A percentile compares a stretch with the other conserved stretches of the same genome.
Conservation (phyloP, 2,888 invertebrate genomes). For the Eupsilia transversa region DNA sequence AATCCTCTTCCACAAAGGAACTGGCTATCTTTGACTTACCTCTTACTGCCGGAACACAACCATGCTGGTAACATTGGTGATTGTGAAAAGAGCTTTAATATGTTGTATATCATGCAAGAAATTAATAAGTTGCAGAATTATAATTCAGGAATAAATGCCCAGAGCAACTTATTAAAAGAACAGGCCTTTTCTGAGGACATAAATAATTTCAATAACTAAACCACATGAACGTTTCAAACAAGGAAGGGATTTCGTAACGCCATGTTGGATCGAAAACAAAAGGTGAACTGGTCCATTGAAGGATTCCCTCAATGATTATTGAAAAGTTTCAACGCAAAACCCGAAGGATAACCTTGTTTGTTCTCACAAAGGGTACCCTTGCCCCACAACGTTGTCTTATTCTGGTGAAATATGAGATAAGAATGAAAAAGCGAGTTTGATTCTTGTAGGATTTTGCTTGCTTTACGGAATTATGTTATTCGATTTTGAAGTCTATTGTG, state of each 20-base stretch:
- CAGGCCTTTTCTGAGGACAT: neutral
- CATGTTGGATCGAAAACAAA: slow-evolving; percentile 69
- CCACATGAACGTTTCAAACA: slow-evolving; percentile 19
- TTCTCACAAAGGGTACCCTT: slow-evolving; percentile 77
- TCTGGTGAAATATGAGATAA: slow-evolving; percentile 78
- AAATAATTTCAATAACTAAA: slow-evolving; percentile 16
- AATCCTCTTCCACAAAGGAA: too few relatives aligned
- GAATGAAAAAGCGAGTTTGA: slow-evolving; percentile 74
- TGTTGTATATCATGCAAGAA: neutral
- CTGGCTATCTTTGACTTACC: too few relatives aligned
- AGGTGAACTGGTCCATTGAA: slow-evolving; percentile 76
- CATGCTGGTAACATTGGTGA: too few relatives aligned
- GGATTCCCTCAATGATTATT: slow-evolving; percentile 86
- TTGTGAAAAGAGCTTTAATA: neutral
- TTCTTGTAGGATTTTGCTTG: slow-evolving; percentile 73
- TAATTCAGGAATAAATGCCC: too few relatives aligned
- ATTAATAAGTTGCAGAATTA: neutral
- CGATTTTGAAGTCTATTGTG: slow-evolving; percentile 33
- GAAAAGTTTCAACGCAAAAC: slow-evolving; percentile 79
- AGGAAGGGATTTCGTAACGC: slow-evolving; percentile 52
- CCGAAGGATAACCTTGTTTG: slow-evolving; percentile 74
- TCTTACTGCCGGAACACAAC: too few relatives aligned
- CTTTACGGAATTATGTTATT: slow-evolving; percentile 46
- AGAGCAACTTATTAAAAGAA: neutral
- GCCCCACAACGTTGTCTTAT: slow-evolving; percentile 72